These are phyloP conservation scores for Salminus brasiliensis DNA, from an alignment of 2,113 vertebrate genomes.

Conservation along the genomic window DNA sequence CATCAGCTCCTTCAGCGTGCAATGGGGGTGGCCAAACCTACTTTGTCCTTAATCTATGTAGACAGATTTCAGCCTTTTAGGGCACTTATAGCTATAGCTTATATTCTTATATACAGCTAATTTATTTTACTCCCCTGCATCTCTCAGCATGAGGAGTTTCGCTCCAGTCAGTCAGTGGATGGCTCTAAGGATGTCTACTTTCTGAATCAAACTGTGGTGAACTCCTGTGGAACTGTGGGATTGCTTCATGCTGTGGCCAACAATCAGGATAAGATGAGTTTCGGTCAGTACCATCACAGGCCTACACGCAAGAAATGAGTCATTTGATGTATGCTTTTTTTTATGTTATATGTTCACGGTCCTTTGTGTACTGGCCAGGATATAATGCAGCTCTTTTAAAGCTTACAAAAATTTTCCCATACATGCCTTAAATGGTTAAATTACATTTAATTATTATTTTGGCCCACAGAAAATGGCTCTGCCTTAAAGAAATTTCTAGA, in stretches of 20 bases:
- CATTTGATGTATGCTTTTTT: neutral
- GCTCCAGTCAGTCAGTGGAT: slow-evolving; percentile 84
- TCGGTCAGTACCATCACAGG: slow-evolving; percentile 78
- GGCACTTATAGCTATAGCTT: neutral
- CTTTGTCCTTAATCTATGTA: too few relatives aligned
- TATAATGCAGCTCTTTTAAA: too few relatives aligned
- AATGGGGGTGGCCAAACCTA: too few relatives aligned
- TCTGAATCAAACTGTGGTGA: slow-evolving; percentile 88
- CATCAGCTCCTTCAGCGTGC: too few relatives aligned
- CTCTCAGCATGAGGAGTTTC: slow-evolving; percentile 90
- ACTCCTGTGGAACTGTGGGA: slow-evolving; percentile 93
- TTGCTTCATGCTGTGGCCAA: slow-evolving; percentile 92
- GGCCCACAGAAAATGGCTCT: slow-evolving; percentile 79
- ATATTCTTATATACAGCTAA: too few relatives aligned
- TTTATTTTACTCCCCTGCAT: neutral
- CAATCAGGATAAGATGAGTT: slow-evolving; percentile 85
- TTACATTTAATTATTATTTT: neutral
- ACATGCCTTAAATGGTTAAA: neutral
- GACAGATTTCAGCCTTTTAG: too few relatives aligned
- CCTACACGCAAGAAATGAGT: neutral
- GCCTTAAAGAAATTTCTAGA: slow-evolving; percentile 90
- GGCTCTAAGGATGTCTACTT: slow-evolving; percentile 85
- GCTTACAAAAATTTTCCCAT: too few relatives aligned
- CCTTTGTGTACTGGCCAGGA: too few relatives aligned
- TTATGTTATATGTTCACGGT: neutral